Conservation (phyloP, 1,140 invertebrate species). For the Orchesella cincta region DNA sequence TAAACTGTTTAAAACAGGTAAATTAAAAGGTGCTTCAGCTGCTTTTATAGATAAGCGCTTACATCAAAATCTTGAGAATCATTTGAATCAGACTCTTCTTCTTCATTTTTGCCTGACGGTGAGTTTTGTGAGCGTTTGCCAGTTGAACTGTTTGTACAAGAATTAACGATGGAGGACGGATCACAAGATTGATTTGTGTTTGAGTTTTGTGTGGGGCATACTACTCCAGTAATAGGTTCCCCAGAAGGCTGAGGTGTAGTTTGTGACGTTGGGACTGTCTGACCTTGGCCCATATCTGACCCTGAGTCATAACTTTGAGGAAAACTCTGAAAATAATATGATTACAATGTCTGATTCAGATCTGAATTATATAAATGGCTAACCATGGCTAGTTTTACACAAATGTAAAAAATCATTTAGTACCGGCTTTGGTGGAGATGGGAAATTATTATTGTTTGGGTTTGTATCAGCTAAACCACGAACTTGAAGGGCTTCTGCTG, state of each 20-base stretch:
- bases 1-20: too few species aligned
- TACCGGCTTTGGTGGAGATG: slow-evolving; percentile 35
- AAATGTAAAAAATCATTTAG: background rate
- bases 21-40: background rate
- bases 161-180: background rate
- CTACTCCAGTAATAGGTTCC: too few species aligned
- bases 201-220: too few species aligned
- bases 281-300: background rate
- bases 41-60: background rate
- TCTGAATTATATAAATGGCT: background rate
- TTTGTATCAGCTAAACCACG: slow-evolving; percentile 75
- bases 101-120: slow-evolving; percentile 29
- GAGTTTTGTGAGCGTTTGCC: slow-evolving; percentile 2
- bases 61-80: slow-evolving; percentile 48
- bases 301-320: background rate
- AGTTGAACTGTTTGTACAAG: background rate
- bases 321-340: background rate
- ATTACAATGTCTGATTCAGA: background rate
- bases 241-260: too few species aligned
- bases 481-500: slow-evolving; percentile 83
- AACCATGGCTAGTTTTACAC: background rate
- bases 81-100: slow-evolving; percentile 47
- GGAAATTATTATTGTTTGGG: slow-evolving; percentile 44
- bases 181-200: too few species aligned
- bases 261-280: too few species aligned